phyloP scores from a whole-genome alignment of 2,888 invertebrate species.

The Isotomurus palustris region DNA sequence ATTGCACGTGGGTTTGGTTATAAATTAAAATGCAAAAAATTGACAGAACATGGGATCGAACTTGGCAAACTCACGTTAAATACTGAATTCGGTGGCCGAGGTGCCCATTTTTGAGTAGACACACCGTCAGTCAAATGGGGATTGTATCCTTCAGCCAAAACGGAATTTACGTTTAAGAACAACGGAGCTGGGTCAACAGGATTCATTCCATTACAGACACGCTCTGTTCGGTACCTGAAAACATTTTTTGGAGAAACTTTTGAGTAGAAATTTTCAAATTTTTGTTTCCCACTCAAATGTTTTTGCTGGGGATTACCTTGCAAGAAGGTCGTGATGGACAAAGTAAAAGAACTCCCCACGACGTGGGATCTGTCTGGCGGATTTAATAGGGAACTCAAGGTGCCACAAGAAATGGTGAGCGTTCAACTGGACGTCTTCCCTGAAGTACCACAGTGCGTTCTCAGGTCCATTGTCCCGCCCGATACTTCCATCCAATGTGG shows the following conservation, averaged over 20 bases:
- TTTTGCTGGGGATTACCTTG: background rate
- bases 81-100: background rate
- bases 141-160: slow-evolving; percentile 5
- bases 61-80: too few species aligned
- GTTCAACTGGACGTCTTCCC: slow-evolving; percentile 5
- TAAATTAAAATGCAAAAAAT: too few species aligned
- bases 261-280: too few species aligned
- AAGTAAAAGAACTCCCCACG: slow-evolving; percentile 7
- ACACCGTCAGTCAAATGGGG: slow-evolving; percentile 4
- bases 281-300: too few species aligned
- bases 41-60: too few species aligned
- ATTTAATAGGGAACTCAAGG: background rate
- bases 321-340: slow-evolving; percentile 2
- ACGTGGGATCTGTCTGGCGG: background rate
- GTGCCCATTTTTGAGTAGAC: background rate
- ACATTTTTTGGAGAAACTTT: too few species aligned
- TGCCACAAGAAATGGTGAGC: slow-evolving; percentile 5
- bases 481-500: background rate
- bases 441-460: slow-evolving; percentile 3
- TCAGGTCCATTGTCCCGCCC: slow-evolving; percentile 3
- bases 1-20: too few species aligned
- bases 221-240: background rate
- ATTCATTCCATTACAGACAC: background rate
- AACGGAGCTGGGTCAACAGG: background rate
- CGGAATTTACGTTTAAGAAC: background rate